These are phyloP conservation scores for Illadopsis cleaveri DNA, from an alignment of 2,113 vertebrate species.

Conservation along the genomic window DNA sequence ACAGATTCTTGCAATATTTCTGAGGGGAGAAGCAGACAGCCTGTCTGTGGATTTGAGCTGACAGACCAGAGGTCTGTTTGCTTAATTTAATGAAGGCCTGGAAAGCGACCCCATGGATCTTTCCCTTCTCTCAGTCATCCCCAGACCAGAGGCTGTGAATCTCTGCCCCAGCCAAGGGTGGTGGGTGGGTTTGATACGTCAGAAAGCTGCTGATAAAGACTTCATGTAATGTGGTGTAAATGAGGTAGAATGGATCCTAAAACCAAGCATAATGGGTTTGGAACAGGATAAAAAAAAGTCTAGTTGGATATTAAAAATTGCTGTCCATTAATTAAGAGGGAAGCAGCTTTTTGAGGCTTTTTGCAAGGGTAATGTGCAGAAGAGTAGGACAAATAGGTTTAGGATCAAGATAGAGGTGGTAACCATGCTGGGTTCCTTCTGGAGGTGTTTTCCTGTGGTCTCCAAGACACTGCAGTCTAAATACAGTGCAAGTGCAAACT, in stretches of 20 bases:
- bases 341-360: background rate
- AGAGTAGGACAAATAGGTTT: background rate
- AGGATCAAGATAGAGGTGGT: background rate
- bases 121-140: background rate
- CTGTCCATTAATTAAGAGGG: background rate
- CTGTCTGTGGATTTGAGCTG: background rate
- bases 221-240: background rate
- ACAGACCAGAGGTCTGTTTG: background rate
- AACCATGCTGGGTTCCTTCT: background rate
- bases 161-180: background rate
- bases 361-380: background rate
- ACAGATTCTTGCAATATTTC: conserved; percentile 28
- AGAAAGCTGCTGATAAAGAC: background rate
- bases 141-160: background rate
- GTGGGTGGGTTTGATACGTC: background rate
- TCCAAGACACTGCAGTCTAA: background rate
- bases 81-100: background rate
- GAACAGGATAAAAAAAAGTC: background rate
- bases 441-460: background rate
- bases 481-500: background rate
- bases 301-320: background rate
- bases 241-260: background rate
- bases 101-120: background rate
- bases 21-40: background rate
- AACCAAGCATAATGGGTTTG: background rate